Evolutionary conservation across 1,140 invertebrate genomes (phyloP).

Genomic region (Caerostris darwini): DNA sequence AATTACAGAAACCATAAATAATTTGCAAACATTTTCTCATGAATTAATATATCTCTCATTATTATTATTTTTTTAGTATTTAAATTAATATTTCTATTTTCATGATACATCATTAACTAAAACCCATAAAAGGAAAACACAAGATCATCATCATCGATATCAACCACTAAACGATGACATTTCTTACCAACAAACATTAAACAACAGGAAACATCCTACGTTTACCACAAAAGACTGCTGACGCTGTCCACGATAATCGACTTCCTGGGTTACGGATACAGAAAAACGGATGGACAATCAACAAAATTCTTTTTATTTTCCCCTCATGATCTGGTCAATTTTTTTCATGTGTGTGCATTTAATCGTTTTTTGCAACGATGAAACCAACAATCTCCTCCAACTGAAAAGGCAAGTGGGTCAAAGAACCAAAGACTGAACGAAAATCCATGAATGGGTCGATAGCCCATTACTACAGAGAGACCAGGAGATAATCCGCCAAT

Average conservation of each 20-base stretch:
- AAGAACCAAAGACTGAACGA: constrained; percentile 6
- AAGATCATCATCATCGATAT: no score
- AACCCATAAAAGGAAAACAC: no score
- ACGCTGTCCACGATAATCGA: neutral
- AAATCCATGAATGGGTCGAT: constrained; percentile 52
- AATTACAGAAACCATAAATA: no score
- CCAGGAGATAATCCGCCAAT: constrained; percentile 55
- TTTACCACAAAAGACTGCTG: neutral
- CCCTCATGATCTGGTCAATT: neutral
- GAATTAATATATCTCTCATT: no score
- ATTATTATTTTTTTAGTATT: no score
- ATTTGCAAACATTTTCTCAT: no score
- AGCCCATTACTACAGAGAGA: constrained; percentile 18
- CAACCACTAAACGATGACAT: no score
- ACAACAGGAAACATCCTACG: neutral
- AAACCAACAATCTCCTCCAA: neutral
- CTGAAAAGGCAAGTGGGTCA: constrained; percentile 22
- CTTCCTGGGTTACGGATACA: neutral
- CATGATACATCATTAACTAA: no score
- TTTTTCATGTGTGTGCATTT: neutral
- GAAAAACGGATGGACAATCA: neutral
- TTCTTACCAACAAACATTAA: neutral
- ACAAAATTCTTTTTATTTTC: neutral
- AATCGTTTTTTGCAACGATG: neutral
- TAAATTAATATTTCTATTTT: no score